Base-by-base conservation (phyloP, 2,797 vertebrate species). In the Cephalopachus bancanus region DNA sequence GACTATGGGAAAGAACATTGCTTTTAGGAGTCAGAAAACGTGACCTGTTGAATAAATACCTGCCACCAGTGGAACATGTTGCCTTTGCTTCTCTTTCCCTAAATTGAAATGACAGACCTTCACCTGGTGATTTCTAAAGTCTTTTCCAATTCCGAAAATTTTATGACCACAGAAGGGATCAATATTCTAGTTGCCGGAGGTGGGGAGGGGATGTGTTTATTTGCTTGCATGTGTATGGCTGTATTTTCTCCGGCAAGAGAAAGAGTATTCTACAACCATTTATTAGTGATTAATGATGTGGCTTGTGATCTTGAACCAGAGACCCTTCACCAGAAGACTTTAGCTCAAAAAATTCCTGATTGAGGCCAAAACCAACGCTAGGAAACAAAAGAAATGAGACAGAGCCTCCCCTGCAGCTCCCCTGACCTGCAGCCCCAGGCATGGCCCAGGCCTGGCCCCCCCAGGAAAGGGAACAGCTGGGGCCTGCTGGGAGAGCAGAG, bases 281-380 rank as follows among this genome's bases (percentile, higher is more conserved):
- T 91, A 79, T 85, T 89, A 83, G 57, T 60, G 83, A 95, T 90
- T 96, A 81, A 95, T 51, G 65, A 93, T 64, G 44, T 81, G 84
- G 51, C 69, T 88, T 83, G 78, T 57, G 49, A 74, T 86, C 60
- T 76, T 86, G 94, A 97, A 96, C 62, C 67, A 75, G 60, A 65
- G 65, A 81, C 44, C 76, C 12, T 79, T 95, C 89, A 74, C 86
- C 72, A 95, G 49, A 49, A 96, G 37, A 55, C 78, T 96, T 93
- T n/a, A 78, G 60, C 30, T 55, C 94, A 83, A 95, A 84, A 95
- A 93, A 85, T 80, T 94, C 76, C 86, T 96, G n/a, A 80, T 51
- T 33, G 17, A 78, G 75, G 44, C 83, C 83, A 71, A 94, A 96
- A 94, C 24, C 60, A 85, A 64, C 37, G 49, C 83, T 83, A 37